phyloP scores from a whole-genome alignment of 2,888 invertebrate species.

The Cataglyphis livida region DNA sequence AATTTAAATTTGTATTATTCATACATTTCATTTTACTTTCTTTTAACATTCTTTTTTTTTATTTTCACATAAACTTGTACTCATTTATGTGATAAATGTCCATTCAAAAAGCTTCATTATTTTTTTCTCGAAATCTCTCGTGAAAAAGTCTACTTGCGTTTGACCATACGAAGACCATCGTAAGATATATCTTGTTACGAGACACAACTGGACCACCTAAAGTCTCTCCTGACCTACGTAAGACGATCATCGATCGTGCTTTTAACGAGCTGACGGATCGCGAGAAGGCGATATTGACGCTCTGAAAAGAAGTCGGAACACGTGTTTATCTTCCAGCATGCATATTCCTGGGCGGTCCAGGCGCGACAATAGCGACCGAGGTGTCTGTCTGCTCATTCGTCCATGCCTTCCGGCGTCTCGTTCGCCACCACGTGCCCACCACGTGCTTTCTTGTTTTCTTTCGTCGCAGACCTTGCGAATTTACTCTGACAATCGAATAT shows the following conservation, averaged over 20 bases:
- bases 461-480: slow-evolving; percentile 23
- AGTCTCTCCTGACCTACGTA: neutral
- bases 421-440: slow-evolving; percentile 72
- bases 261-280: slow-evolving; percentile 31
- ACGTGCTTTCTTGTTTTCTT: slow-evolving; percentile 63
- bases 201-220: slow-evolving; percentile 22
- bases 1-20: neutral
- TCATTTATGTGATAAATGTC: neutral
- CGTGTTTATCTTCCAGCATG: slow-evolving; percentile 9
- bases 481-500: neutral
- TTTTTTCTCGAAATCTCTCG: neutral
- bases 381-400: slow-evolving; percentile 55
- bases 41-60: neutral
- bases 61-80: neutral
- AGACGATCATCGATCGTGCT: slow-evolving; percentile 6
- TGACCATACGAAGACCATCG: neutral
- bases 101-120: neutral
- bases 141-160: neutral
- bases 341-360: slow-evolving; percentile 66
- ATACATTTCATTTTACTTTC: neutral
- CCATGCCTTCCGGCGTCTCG: slow-evolving; percentile 57
- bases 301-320: slow-evolving; percentile 22
- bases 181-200: slow-evolving; percentile 21
- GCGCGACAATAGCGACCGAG: slow-evolving; percentile 59
- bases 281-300: neutral